Evolutionary conservation across 1,140 invertebrate genomes (phyloP), one percentile per base, ranked within the genome.

Genomic region (Camponotus vicinus): DNA sequence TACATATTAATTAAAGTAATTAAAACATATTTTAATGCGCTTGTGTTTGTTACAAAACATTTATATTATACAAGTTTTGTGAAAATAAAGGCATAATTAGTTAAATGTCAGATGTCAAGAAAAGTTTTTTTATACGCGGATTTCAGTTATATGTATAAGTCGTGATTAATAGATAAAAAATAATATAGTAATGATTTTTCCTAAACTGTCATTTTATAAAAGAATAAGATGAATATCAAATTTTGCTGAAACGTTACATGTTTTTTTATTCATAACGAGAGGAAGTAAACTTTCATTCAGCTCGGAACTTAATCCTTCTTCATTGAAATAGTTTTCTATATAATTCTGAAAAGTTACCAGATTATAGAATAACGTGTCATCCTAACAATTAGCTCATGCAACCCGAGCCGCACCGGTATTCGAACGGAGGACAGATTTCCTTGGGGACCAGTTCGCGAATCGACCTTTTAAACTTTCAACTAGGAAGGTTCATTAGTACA

Each of bases 401-500:
- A 67, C 61, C 37, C 55, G 45, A 79, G 42, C 42, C 64, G 40
- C 57, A 59, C 57, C 21, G 71, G 77, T 80, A 76, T 86, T 69
- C 42, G 76, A 79, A 34, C 37, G 66, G 66, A 83, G 88, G 77
- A 88, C 84, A 92, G 88, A 92, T 92, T 92, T 92, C 92, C 91
- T 92, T 45, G 13, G 92, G 87, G 92, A 88, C 69, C 84, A 79
- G 87, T 92, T 90, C 59, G 75, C 64, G 89, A 86, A 91, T 91
- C 86, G 92, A 92, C 87, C 92, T 92, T 92, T 92, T 92, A 90
- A 91, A 92, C 87, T 92, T 89, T 76, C 83, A 88, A 66, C 64
- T 59, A 45, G 75, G 85, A 59, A 86, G 90, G 89, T 91, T 92
- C 90, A 85, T 91, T 92, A 91, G 91, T 76, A 76, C 49, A 90